Base-by-base conservation (phyloP, 1,140 invertebrate species). In the Drosophila virilis region DNA sequence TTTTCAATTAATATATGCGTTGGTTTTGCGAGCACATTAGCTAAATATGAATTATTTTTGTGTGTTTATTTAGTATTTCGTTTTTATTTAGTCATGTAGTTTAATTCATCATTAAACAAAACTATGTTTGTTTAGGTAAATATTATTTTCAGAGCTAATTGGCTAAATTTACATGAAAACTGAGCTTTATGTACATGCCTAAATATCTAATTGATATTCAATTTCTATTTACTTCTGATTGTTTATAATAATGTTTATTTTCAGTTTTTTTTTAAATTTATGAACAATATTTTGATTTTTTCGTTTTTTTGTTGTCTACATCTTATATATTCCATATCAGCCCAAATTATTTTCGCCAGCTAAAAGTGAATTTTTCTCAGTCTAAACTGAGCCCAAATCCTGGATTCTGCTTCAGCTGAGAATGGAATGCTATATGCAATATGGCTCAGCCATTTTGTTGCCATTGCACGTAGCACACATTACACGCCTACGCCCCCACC, bases 391-490 rank as follows among this genome's bases (percentile, higher is more conserved):
- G 48, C 32, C 33, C 55, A 59, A 67, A 42, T 33, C 33, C 9
- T 59, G 55, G 51, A 37, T 54, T 55, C 6, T 33, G 22, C 6
- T 9, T 8, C 35, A 13, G 52, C 58, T 55, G 43, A n/a, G 37
- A 6, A 28, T 37, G 37, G 12, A 10, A 48, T 10, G 45, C 42
- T 37, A 8, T 22, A 6, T 59, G 40, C 17, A 12, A 1, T 28
- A 32, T 13, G 5, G 13, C 8, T 8, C 15, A 22, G 6, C 15
- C 45, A 70, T 28, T 71, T 75, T 4, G 15, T 15, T 59, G 9
- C 22, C 70, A 37, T 22, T 37, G 65, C 75, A 78, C 75, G 75
- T 78, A 69, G 51, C 66, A 33, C 46, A 48, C 72, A 78, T 78
- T 78, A 78, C 65, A 65, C 59, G 60, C 70, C 17, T 42, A n/a